phyloP scores from a whole-genome alignment of 2,888 invertebrate species.

The Spicauda simplicius region DNA sequence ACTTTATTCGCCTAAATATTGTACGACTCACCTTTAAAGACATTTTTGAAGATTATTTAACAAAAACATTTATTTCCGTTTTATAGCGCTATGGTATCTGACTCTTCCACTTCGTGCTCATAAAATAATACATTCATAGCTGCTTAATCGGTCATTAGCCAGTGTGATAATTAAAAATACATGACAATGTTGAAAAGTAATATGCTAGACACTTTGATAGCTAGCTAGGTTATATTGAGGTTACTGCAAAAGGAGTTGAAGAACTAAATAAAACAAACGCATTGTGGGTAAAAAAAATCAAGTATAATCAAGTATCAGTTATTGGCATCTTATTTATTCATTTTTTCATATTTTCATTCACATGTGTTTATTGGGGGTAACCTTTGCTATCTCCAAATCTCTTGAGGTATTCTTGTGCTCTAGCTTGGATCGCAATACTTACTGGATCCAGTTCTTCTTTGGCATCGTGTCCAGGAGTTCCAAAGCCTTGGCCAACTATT shows the following conservation, averaged over 20 bases:
- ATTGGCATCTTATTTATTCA: too few species aligned
- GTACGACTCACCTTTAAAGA: constrained; percentile 3
- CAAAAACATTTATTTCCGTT: background rate
- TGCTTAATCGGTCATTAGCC: background rate
- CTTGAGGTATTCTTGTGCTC: too few species aligned
- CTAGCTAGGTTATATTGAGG: background rate
- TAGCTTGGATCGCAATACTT: too few species aligned
- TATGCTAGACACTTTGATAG: background rate
- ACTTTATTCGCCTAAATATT: background rate
- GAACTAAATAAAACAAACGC: too few species aligned
- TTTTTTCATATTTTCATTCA: too few species aligned
- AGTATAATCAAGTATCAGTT: too few species aligned
- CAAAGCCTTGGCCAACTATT: too few species aligned
- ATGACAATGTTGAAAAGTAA: background rate
- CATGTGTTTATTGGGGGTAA: too few species aligned
- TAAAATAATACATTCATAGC: background rate
- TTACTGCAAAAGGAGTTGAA: background rate
- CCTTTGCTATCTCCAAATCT: too few species aligned
- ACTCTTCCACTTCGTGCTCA: background rate
- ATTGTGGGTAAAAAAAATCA: too few species aligned
- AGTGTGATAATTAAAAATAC: background rate
- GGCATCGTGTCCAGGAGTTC: too few species aligned
- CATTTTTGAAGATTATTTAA: background rate
- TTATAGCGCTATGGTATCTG: background rate
- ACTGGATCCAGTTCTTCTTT: too few species aligned